Evolutionary conservation across 2,888 invertebrate species (phyloP).

Genomic region (Euphydryas editha): DNA sequence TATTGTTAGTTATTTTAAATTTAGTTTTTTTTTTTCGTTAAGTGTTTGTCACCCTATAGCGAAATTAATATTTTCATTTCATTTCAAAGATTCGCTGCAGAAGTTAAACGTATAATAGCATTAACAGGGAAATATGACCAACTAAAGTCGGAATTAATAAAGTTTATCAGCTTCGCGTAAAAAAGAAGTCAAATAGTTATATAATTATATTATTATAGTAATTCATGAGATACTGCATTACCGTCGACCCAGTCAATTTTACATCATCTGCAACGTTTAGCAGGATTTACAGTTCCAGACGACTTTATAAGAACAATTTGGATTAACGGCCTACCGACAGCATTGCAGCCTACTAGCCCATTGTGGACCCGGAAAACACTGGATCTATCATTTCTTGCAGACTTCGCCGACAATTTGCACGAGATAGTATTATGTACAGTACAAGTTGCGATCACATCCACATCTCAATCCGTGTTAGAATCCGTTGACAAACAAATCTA

Average conservation of each 20-base stretch:
- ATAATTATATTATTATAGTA: too few relatives aligned
- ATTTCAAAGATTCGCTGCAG: too few relatives aligned
- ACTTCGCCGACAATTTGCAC: constrained; percentile 1
- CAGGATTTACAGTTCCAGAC: constrained; percentile 13
- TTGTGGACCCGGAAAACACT: neutral
- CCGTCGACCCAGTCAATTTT: constrained; percentile 10
- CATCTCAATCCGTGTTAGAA: neutral
- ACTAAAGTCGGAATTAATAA: constrained; percentile 10
- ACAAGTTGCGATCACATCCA: neutral
- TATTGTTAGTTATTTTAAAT: too few relatives aligned
- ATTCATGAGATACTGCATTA: constrained; percentile 1
- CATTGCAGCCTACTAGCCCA: neutral
- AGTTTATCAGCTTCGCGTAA: constrained; percentile 8
- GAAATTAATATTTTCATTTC: too few relatives aligned
- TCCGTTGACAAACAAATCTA: constrained; percentile 1
- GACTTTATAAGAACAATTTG: constrained; percentile 5
- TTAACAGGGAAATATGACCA: constrained; percentile 23
- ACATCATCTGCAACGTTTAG: constrained; percentile 11
- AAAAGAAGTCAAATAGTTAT: constrained; percentile 10
- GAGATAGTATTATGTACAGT: neutral
- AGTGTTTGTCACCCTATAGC: too few relatives aligned
- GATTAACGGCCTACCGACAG: constrained; percentile 1
- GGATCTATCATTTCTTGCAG: neutral
- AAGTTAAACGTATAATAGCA: too few relatives aligned
- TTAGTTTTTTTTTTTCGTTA: too few relatives aligned